Conservation (phyloP, 2,797 vertebrate genomes). For the Lepilemur septentrionalis region DNA sequence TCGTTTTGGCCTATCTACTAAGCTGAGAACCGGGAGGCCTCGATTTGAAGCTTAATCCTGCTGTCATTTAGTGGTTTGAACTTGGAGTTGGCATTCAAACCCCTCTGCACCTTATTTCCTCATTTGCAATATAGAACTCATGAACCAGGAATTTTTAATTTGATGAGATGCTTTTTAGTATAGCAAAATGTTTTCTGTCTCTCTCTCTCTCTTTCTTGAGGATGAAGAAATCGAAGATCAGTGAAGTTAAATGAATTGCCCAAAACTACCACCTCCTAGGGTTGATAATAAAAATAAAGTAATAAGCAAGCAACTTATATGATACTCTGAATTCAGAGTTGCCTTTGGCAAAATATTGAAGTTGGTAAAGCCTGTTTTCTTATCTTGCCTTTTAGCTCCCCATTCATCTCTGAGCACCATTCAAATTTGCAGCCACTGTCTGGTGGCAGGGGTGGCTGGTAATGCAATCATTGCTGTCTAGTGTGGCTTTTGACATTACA, state of each 20-base stretch:
- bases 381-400: not conserved
- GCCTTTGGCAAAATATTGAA: constrained; percentile 32
- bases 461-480: not conserved
- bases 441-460: not conserved
- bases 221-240: constrained; percentile 1
- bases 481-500: not conserved
- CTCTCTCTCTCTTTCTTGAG: not conserved
- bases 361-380: not conserved
- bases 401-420: not conserved
- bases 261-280: not conserved
- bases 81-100: not conserved
- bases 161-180: not conserved
- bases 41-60: not conserved
- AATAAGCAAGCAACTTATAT: not conserved
- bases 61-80: not conserved
- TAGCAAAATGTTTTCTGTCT: not conserved
- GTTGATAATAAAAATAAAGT: constrained; percentile 33
- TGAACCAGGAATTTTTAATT: constrained; percentile 10
- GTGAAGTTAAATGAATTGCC: constrained; percentile 18
- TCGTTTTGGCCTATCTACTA: not conserved
- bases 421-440: constrained; percentile 12
- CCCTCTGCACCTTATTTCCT: not conserved
- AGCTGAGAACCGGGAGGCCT: constrained; percentile 6
- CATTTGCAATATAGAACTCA: not conserved
- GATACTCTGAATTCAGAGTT: not conserved